Evolutionary conservation across 2,888 invertebrate genomes (phyloP).

Genomic region (Griposia aprilina): DNA sequence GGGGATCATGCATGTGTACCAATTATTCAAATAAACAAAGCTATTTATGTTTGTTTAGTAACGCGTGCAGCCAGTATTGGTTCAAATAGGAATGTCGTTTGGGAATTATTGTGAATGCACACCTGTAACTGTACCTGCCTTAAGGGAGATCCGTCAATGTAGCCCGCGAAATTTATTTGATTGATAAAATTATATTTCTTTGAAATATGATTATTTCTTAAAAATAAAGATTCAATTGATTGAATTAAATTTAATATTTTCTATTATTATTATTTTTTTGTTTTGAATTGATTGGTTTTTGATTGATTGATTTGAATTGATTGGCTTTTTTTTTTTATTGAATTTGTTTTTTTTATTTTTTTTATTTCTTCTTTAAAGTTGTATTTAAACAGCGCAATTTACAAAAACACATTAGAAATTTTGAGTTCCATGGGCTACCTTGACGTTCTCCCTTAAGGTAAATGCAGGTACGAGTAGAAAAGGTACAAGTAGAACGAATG

Average conservation of each 20-base stretch:
- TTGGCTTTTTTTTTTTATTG: too few relatives aligned
- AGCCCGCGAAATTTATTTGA: not conserved
- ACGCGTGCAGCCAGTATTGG: not conserved
- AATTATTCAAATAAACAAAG: slow-evolving; percentile 1
- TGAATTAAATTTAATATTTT: too few relatives aligned
- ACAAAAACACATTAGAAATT: not conserved
- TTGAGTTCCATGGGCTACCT: not conserved
- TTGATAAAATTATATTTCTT: not conserved
- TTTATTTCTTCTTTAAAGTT: too few relatives aligned
- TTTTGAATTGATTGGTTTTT: too few relatives aligned
- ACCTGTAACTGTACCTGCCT: too few relatives aligned
- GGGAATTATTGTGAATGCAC: not conserved
- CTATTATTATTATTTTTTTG: too few relatives aligned
- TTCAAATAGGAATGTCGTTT: slow-evolving; percentile 2
- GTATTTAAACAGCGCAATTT: not conserved
- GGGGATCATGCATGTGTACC: slow-evolving; percentile 10
- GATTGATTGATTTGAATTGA: too few relatives aligned
- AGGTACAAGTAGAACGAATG: not conserved
- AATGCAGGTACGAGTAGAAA: not conserved
- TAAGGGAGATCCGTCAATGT: not conserved
- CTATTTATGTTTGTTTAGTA: not conserved
- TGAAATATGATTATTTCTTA: not conserved
- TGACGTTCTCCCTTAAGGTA: not conserved
- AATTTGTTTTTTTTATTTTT: too few relatives aligned
- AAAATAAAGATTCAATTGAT: too few relatives aligned